A percentile compares a stretch with the other conserved stretches of the same genome.
Evolutionary conservation across 2,797 vertebrate genomes (phyloP).

Genomic region (Rhabdophis nuchalis): DNA sequence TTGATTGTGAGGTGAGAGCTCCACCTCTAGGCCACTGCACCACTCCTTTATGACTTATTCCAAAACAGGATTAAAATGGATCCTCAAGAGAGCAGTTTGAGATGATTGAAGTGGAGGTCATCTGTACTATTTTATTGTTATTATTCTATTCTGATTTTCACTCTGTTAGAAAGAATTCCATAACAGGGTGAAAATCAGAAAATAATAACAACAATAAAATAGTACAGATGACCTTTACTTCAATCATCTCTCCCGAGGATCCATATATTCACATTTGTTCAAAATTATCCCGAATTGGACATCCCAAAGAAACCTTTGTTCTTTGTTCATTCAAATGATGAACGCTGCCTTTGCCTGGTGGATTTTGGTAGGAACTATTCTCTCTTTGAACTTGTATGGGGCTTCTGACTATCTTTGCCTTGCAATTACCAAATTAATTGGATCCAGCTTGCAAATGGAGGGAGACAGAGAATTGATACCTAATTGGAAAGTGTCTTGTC

Average conservation of each 20-base stretch:
- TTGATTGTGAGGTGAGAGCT: no score
- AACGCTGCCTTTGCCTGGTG: neutral
- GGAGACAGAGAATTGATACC: neutral
- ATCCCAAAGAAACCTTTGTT: neutral
- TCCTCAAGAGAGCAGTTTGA: no score
- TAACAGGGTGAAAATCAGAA: neutral
- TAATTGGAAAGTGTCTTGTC: neutral
- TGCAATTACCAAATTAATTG: neutral
- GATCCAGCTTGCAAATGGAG: neutral
- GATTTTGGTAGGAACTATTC: neutral
- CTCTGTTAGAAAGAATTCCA: neutral
- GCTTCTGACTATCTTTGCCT: neutral
- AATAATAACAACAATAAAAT: neutral
- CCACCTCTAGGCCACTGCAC: no score
- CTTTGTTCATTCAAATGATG: neutral
- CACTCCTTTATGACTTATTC: no score
- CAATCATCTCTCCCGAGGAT: neutral
- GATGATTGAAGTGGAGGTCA: no score
- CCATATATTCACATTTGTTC: neutral
- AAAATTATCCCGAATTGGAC: neutral
- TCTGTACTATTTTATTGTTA: no score
- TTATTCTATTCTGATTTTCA: no score
- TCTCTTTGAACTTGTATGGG: neutral
- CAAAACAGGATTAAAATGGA: no score
- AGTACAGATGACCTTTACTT: neutral